Percentiles rank a stretch among this genome's conserved stretches.
phyloP scores from a whole-genome alignment of 1,140 invertebrate species.

The Drosophila ambigua region DNA sequence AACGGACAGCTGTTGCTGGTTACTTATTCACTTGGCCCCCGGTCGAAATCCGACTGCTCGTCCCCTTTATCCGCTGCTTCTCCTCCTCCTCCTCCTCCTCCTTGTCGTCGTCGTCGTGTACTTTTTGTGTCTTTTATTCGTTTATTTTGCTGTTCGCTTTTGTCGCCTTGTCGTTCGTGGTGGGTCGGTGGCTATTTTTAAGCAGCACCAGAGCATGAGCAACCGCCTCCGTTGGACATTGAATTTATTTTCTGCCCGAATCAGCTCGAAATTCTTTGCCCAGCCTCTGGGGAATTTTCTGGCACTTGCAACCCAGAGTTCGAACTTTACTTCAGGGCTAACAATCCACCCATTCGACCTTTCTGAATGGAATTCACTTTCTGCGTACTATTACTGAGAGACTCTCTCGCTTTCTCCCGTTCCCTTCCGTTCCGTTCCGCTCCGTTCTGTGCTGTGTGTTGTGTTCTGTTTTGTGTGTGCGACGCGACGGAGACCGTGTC shows the following conservation, averaged over 20 bases:
- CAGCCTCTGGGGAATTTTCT: slow-evolving; percentile 30
- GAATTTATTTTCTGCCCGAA: slow-evolving; percentile 73
- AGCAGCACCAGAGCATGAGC: slow-evolving; percentile 61
- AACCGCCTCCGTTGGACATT: slow-evolving; percentile 48
- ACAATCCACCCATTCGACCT: too few species aligned
- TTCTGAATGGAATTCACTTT: slow-evolving; percentile 1
- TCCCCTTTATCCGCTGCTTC: slow-evolving; percentile 10
- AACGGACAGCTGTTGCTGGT: slow-evolving; percentile 26
- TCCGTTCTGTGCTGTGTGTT: slow-evolving; percentile 2
- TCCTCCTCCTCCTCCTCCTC: slow-evolving; percentile 21
- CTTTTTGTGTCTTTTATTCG: slow-evolving; percentile 19
- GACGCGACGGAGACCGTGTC: slow-evolving; percentile 55
- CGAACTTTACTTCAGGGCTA: neutral
- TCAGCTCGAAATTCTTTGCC: slow-evolving; percentile 39
- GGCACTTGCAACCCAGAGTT: slow-evolving; percentile 19
- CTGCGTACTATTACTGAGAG: too few species aligned
- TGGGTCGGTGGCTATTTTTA: slow-evolving; percentile 74
- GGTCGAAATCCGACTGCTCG: slow-evolving; percentile 37
- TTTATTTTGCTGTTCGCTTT: slow-evolving; percentile 50
- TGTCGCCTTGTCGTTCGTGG: slow-evolving; percentile 52
- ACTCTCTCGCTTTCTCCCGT: slow-evolving; percentile 5
- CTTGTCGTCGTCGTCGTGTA: slow-evolving; percentile 19
- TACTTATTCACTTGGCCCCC: slow-evolving; percentile 69
- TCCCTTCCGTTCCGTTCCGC: slow-evolving; percentile 7
- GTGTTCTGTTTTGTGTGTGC: slow-evolving; percentile 14